Percentiles rank a stretch among this genome's conserved stretches.
Conservation (phyloP, 2,113 vertebrate species). For the Lampris incognitus region DNA sequence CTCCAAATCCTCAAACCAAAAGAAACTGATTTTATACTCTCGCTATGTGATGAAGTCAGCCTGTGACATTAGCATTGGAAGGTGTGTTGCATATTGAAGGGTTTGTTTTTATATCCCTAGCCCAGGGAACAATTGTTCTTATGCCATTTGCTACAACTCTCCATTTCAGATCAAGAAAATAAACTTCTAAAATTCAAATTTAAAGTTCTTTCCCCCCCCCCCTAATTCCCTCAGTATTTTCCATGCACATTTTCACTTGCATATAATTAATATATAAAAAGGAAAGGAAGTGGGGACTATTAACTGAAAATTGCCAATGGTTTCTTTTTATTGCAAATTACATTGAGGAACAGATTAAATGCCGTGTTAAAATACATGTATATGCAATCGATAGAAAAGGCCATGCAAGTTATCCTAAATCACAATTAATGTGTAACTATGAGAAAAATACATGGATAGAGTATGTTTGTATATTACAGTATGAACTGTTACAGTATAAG, state of each 20-base stretch:
- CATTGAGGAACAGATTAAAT: slow-evolving; percentile 60
- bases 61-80: slow-evolving; percentile 60
- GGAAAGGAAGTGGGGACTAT: no score
- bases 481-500: slow-evolving; percentile 65
- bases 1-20: slow-evolving; percentile 74
- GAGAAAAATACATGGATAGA: slow-evolving; percentile 51
- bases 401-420: slow-evolving; percentile 69
- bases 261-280: background rate
- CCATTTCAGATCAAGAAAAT: slow-evolving; percentile 56
- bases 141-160: slow-evolving; percentile 53
- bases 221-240: slow-evolving; percentile 1
- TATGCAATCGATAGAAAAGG: slow-evolving; percentile 54
- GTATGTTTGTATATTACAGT: slow-evolving; percentile 65
- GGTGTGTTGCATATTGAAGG: slow-evolving; percentile 59
- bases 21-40: slow-evolving; percentile 78
- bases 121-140: slow-evolving; percentile 29
- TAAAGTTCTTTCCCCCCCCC: background rate
- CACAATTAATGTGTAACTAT: slow-evolving; percentile 52
- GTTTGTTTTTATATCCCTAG: slow-evolving; percentile 54
- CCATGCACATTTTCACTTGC: background rate
- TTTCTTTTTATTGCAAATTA: slow-evolving; percentile 75
- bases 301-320: slow-evolving; percentile 8
- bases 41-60: slow-evolving; percentile 64
- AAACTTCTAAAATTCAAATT: slow-evolving; percentile 27
- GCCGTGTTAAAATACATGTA: slow-evolving; percentile 51